Percentiles rank a stretch among this genome's conserved stretches.
phyloP scores from a whole-genome alignment of 1,140 invertebrate genomes.

The Hylyphantes graminicola region DNA sequence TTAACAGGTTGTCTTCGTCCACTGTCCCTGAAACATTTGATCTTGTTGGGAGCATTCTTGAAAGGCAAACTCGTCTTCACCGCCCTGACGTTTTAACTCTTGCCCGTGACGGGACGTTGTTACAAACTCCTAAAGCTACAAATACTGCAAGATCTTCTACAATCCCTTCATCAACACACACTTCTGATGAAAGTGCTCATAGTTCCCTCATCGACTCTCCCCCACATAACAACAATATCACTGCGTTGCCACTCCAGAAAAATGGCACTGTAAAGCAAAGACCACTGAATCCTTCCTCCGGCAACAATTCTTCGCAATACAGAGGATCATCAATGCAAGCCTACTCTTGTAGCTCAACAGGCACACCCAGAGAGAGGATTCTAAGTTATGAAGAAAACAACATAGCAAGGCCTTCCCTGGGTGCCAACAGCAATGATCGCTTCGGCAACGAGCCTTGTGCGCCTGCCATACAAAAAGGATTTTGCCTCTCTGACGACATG shows the following conservation, averaged over 20 bases:
- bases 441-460: constrained; percentile 30
- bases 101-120: constrained; percentile 18
- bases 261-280: constrained; percentile 13
- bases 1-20: constrained; percentile 2
- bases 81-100: constrained; percentile 43
- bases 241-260: constrained; percentile 5
- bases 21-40: constrained; percentile 41
- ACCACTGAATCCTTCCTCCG: constrained; percentile 43
- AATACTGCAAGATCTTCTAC: not conserved
- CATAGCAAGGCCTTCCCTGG: not conserved
- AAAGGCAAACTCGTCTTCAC: constrained; percentile 48
- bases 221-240: constrained; percentile 16
- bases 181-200: constrained; percentile 17
- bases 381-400: constrained; percentile 20
- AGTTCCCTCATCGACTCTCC: constrained; percentile 36
- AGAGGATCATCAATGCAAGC: constrained; percentile 23
- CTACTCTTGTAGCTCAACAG: constrained; percentile 39
- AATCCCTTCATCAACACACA: not conserved
- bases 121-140: constrained; percentile 14
- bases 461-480: constrained; percentile 15
- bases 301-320: constrained; percentile 18
- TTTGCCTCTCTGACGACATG: constrained; percentile 26
- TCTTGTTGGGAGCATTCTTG: constrained; percentile 47
- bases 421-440: constrained; percentile 26
- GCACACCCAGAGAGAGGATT: constrained; percentile 22